Conservation (phyloP, 1,140 invertebrate genomes). For the Gonatopus flavifemur region DNA sequence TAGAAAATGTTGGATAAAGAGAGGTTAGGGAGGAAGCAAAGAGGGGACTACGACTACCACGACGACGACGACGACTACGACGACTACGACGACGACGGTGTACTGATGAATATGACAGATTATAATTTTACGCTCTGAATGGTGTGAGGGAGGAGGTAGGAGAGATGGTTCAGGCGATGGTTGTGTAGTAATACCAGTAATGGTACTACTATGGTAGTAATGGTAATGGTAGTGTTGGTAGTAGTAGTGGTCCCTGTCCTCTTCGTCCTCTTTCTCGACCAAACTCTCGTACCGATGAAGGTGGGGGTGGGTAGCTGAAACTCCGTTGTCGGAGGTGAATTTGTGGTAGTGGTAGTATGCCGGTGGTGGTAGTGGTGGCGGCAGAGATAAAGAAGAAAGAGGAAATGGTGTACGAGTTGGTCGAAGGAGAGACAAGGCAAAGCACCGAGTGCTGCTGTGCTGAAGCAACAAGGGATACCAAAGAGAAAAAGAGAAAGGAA, state of each 20-base stretch:
- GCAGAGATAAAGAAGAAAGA: too few relatives aligned
- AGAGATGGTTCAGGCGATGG: too few relatives aligned
- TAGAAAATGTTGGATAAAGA: too few relatives aligned
- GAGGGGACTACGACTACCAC: not conserved
- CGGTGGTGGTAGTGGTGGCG: slow-evolving; percentile 14
- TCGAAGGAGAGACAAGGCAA: slow-evolving; percentile 17
- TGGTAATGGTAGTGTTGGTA: too few relatives aligned
- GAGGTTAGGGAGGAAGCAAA: not conserved
- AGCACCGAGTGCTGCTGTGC: too few relatives aligned
- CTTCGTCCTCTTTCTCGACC: too few relatives aligned
- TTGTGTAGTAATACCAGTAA: too few relatives aligned
- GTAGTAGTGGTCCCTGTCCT: too few relatives aligned
- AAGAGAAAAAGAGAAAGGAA: slow-evolving; percentile 26
- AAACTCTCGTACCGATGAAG: too few relatives aligned
- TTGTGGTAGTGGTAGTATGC: slow-evolving; percentile 10
- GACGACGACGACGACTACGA: not conserved
- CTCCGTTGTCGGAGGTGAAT: slow-evolving; percentile 11
- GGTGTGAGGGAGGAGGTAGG: not conserved
- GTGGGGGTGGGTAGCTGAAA: slow-evolving; percentile 10
- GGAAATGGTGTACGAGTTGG: too few relatives aligned
- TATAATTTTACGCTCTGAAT: slow-evolving; percentile 33
- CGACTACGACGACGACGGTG: slow-evolving; percentile 3
- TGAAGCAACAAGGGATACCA: slow-evolving; percentile 29
- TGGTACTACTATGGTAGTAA: too few relatives aligned
- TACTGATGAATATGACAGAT: slow-evolving; percentile 44